Evolutionary conservation across 2,888 invertebrate species (phyloP).

Genomic region (Tenthredo notha): DNA sequence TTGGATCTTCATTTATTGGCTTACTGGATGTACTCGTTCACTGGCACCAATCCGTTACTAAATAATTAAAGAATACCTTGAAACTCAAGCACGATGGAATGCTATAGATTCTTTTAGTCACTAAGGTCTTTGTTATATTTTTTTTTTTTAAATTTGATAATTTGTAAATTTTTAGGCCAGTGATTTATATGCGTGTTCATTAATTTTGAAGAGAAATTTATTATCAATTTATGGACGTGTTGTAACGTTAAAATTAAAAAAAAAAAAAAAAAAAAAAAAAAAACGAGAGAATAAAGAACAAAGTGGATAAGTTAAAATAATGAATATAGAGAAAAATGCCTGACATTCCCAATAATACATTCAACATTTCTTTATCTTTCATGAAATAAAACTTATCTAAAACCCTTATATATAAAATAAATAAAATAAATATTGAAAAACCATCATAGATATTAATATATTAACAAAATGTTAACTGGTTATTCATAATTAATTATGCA

Average conservation of each 20-base stretch:
- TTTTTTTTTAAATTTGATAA: background rate
- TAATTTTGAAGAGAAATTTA: conserved; percentile 58
- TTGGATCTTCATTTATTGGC: background rate
- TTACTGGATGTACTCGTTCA: background rate
- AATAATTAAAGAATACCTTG: background rate
- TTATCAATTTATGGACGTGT: conserved; percentile 57
- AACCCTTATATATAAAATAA: conserved; percentile 31
- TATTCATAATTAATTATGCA: conserved; percentile 63
- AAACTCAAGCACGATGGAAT: background rate
- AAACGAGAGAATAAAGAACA: conserved; percentile 4
- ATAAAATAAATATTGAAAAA: conserved; percentile 51
- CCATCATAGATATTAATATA: conserved; percentile 48
- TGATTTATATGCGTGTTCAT: conserved; percentile 11
- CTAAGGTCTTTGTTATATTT: background rate
- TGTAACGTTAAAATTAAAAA: conserved; percentile 48
- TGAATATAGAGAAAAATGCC: conserved; percentile 57
- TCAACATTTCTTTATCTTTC: conserved; percentile 60
- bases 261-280: background rate
- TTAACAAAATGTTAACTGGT: conserved; percentile 57
- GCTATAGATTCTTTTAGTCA: background rate
- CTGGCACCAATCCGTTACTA: background rate
- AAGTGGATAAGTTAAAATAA: conserved; percentile 37
- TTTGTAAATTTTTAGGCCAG: conserved; percentile 1
- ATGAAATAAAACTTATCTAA: conserved; percentile 38
- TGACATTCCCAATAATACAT: conserved; percentile 64